phyloP scores from a whole-genome alignment of 1,140 invertebrate genomes.

The Nylanderia fulva region DNA sequence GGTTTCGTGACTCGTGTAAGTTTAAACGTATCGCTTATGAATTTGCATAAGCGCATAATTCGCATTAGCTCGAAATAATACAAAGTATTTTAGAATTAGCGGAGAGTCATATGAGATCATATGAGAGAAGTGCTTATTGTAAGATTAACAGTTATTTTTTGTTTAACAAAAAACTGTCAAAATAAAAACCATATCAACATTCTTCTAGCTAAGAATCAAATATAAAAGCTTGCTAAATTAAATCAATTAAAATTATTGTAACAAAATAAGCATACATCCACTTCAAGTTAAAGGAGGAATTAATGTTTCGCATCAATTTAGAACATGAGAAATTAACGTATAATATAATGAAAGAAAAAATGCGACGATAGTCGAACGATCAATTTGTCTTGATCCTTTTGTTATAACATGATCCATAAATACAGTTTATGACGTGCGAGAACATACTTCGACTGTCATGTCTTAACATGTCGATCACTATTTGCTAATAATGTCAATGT shows the following conservation, averaged over 20 bases:
- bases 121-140: not conserved
- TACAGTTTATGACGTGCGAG: constrained; percentile 49
- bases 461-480: constrained; percentile 41
- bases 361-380: not conserved
- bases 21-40: not conserved
- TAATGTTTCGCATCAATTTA: not conserved
- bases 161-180: not conserved
- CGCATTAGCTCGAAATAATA: not conserved
- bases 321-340: not conserved
- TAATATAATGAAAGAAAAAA: not conserved
- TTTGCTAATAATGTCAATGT: constrained; percentile 53
- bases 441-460: constrained; percentile 8
- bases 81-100: constrained; percentile 28
- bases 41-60: constrained; percentile 37
- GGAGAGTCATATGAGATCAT: constrained; percentile 35
- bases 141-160: not conserved
- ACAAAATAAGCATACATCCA: not conserved
- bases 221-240: constrained; percentile 25
- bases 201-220: not conserved
- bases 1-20: constrained; percentile 12
- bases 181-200: too few relatives aligned
- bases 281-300: not conserved
- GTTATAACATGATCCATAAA: constrained; percentile 11
- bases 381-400: constrained; percentile 45
- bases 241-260: not conserved